phyloP scores from a whole-genome alignment of 2,113 vertebrate genomes.

The Regulus satrapa region DNA sequence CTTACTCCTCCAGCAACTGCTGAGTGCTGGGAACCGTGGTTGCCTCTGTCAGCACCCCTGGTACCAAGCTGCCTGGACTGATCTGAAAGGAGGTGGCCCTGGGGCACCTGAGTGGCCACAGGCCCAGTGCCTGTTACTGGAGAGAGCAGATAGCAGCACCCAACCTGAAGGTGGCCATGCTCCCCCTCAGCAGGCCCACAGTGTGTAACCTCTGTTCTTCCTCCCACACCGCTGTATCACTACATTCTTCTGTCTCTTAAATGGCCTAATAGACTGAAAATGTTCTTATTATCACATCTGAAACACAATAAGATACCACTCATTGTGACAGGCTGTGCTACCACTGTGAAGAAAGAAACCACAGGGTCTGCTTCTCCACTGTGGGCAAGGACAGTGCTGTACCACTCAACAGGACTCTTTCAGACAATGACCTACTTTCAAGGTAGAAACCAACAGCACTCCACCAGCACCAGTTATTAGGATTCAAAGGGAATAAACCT shows the following conservation, averaged over 20 bases:
- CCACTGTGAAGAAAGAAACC: neutral
- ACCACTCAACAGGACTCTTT: neutral
- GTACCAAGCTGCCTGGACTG: neutral
- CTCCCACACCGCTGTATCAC: rapidly evolving
- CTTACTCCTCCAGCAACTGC: neutral
- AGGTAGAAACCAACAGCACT: neutral
- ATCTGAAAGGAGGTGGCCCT: neutral
- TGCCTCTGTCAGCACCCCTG: neutral
- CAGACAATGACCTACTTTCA: rapidly evolving
- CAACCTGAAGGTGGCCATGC: neutral
- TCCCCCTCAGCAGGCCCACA: rapidly evolving
- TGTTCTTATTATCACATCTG: neutral
- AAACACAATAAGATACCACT: rapidly evolving
- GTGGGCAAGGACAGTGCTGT: neutral
- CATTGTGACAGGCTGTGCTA: neutral
- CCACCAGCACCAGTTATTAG: neutral
- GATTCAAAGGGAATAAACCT: neutral
- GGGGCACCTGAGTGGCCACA: neutral
- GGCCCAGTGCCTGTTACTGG: neutral
- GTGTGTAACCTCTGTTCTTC: rapidly evolving
- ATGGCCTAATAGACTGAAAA: neutral
- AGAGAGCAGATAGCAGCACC: neutral
- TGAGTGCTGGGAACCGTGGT: rapidly evolving
- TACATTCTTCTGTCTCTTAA: neutral
- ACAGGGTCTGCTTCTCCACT: neutral